These are phyloP conservation scores for Brassicogethes aeneus DNA, from an alignment of 2,888 invertebrate species.

Conservation along the genomic window DNA sequence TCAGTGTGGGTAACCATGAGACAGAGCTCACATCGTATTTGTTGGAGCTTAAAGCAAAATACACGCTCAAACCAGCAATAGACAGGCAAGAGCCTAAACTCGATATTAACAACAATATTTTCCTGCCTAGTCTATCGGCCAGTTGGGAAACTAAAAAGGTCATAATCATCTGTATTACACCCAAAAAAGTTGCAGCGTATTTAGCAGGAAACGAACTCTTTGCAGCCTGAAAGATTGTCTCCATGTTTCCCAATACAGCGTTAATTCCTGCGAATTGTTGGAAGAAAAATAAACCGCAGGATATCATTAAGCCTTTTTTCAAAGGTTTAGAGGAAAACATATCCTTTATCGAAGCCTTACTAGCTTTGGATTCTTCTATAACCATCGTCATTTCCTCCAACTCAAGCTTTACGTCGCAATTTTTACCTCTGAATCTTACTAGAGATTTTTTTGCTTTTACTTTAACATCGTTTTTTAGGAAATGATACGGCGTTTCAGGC, in stretches of 20 bases:
- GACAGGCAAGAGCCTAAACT: constrained; percentile 2
- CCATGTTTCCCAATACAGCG: constrained; percentile 9
- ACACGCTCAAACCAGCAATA: constrained; percentile 39
- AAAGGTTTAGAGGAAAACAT: constrained; percentile 8
- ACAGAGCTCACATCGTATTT: constrained; percentile 45
- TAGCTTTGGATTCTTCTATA: constrained; percentile 2
- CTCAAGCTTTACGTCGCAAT: constrained; percentile 4
- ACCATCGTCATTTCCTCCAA: constrained; percentile 3
- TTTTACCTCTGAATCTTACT: neutral
- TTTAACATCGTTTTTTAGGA: no score
- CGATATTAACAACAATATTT: constrained; percentile 4
- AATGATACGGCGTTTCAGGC: constrained; percentile 21
- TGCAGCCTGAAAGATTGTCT: constrained; percentile 49
- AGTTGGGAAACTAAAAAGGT: neutral
- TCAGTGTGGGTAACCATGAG: constrained; percentile 55
- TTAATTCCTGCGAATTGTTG: constrained; percentile 12
- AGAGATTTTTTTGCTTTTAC: neutral
- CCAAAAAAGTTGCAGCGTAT: constrained; percentile 43
- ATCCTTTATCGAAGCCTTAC: constrained; percentile 3
- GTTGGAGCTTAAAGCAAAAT: constrained; percentile 47
- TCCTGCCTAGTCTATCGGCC: constrained; percentile 2
- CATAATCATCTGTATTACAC: constrained; percentile 1
- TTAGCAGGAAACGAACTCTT: constrained; percentile 5
- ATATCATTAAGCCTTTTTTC: constrained; percentile 10
- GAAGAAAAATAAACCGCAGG: constrained; percentile 5